Evolutionary conservation across 2,113 vertebrate species (phyloP).

Genomic region (Strigops habroptila): DNA sequence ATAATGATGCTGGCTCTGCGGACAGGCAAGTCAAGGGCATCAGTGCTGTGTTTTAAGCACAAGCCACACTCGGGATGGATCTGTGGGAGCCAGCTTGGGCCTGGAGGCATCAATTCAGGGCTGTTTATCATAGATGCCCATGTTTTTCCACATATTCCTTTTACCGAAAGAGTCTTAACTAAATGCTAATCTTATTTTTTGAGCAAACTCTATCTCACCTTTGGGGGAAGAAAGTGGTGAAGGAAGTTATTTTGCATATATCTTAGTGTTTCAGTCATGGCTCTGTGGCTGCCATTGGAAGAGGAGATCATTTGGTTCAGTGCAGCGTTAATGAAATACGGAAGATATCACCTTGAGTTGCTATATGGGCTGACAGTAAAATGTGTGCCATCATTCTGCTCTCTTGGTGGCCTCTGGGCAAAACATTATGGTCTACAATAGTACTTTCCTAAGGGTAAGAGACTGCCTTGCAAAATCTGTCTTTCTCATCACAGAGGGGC

Average conservation of each 20-base stretch:
- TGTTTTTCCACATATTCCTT: not conserved
- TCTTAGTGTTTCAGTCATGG: not conserved
- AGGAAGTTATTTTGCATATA: not conserved
- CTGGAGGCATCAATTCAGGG: not conserved
- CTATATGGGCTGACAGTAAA: not conserved
- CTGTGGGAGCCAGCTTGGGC: not conserved
- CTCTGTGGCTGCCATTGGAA: not conserved
- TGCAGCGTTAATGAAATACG: not conserved
- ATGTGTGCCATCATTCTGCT: not conserved
- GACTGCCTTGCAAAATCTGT: not conserved
- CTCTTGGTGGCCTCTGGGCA: not conserved
- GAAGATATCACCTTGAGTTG: not conserved
- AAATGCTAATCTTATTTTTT: not conserved
- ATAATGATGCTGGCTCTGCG: not conserved
- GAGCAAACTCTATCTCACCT: not conserved
- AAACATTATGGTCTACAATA: not conserved
- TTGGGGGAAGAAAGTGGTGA: not conserved
- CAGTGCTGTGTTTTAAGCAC: not conserved
- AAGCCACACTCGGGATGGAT: fast-evolving
- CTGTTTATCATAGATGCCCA: not conserved
- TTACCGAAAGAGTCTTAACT: not conserved
- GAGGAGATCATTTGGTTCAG: not conserved
- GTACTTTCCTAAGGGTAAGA: not conserved
- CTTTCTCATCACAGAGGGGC: not conserved
- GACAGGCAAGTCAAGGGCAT: not conserved